Evolutionary conservation across 1,140 invertebrate genomes (phyloP), one percentile per base, ranked within the genome.

Genomic region (Leguminivora glycinivorella): DNA sequence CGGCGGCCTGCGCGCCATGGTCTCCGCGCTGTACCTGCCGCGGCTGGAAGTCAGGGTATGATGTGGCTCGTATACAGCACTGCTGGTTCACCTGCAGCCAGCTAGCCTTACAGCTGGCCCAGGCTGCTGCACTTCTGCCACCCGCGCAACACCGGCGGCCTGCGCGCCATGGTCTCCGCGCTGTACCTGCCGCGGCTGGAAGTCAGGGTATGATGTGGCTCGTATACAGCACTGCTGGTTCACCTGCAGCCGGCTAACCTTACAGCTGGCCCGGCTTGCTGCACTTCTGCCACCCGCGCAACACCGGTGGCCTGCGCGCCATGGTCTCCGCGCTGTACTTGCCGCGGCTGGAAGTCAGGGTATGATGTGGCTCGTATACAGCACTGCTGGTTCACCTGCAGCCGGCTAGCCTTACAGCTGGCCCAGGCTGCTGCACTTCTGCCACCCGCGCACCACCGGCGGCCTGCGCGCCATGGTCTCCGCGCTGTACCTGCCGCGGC

Each of bases 231-330:
- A n/a, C n/a, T n/a, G n/a, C n/a, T n/a, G 95, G 71, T 96, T 98
- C 81, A 95, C 95, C n/a, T 96, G 97, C 71, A 97, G 96, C 75
- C 95, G 97, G 67, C 90, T 96, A 72, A 97, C 97, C 2, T 83
- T 99, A 22, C 56, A 98, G 97, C 56, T 99, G 97, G 96, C 94
- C 97, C 56, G 98, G 98, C 70, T 91, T 97, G 58, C 85, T 97
- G 68, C 95, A 97, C 85, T 97, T 98, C 90, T 97, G 96, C 89
- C 94, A 95, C 87, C 95, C 96, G 1, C 92, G 92, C 75, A 93
- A 95, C 80, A 92, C 93, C 72, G 94, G 94, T 1, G 95, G 96
- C 0, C 91, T 98, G 22, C 95, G 95, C 77, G 96, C 97, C 12
- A 94, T 99, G 70, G 95, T 98, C 12, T 95, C 97, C 80, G 96